A percentile compares a stretch with the other conserved stretches of the same genome.
These are phyloP conservation scores for Tiliacea aurago DNA, from an alignment of 2,888 invertebrate genomes.

Conservation along the genomic window DNA sequence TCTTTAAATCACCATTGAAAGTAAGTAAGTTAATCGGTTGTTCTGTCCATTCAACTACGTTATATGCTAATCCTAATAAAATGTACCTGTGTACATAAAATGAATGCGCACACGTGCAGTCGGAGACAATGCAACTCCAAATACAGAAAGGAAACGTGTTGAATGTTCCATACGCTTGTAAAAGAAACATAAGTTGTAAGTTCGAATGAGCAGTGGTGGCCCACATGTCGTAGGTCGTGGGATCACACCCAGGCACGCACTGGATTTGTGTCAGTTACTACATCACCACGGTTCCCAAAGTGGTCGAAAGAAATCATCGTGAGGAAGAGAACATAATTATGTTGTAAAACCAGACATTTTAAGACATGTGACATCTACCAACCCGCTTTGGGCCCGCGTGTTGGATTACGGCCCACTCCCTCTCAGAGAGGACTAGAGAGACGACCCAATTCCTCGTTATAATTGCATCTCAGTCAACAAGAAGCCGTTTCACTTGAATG, in stretches of 20 bases:
- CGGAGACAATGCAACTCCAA: conserved; percentile 22
- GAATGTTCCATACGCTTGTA: background rate
- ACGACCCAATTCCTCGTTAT: conserved; percentile 6
- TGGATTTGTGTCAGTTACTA: no score
- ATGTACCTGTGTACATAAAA: background rate
- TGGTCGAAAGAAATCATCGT: background rate
- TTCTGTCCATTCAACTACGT: conserved; percentile 12
- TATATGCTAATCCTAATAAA: background rate
- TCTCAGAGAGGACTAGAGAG: background rate
- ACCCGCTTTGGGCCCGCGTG: background rate
- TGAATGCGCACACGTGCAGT: conserved; percentile 7
- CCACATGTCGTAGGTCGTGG: background rate
- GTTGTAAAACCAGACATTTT: background rate
- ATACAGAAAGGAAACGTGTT: background rate
- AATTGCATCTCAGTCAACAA: conserved; percentile 14
- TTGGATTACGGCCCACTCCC: no score
- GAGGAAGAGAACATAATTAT: no score
- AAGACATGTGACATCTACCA: background rate
- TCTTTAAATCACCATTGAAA: no score
- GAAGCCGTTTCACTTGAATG: conserved; percentile 32
- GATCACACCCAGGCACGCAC: background rate
- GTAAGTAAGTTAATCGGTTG: background rate
- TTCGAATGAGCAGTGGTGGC: background rate
- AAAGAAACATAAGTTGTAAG: background rate
- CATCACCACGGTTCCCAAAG: background rate